phyloP scores from a whole-genome alignment of 2,888 invertebrate species.

The Hymenopus coronatus region DNA sequence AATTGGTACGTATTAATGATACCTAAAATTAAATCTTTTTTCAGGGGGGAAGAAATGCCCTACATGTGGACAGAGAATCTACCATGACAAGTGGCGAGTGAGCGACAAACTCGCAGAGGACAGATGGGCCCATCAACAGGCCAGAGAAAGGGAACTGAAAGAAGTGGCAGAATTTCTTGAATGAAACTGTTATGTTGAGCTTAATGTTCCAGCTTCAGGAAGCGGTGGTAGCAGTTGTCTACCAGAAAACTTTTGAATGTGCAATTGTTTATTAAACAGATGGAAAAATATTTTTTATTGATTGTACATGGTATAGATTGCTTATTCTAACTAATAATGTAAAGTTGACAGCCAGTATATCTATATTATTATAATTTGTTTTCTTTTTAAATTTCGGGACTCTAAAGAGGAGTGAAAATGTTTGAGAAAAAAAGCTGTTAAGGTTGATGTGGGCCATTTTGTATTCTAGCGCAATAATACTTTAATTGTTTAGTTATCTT shows the following conservation, averaged over 20 bases:
- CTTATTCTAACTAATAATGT: neutral
- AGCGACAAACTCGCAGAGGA: conserved; percentile 67
- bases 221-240: neutral
- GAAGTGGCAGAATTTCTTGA: conserved; percentile 73
- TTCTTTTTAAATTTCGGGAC: too few species aligned
- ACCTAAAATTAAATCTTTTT: conserved; percentile 13
- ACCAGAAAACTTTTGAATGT: neutral
- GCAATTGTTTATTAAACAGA: neutral
- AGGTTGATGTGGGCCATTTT: neutral
- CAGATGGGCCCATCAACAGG: conserved; percentile 76
- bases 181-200: conserved; percentile 38
- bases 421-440: neutral
- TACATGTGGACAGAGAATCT: conserved; percentile 62
- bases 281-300: neutral
- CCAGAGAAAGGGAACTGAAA: conserved; percentile 66
- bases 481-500: neutral
- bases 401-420: neutral
- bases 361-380: neutral
- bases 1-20: too few species aligned
- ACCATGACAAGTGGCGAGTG: conserved; percentile 71
- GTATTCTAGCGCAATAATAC: neutral
- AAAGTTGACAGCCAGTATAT: neutral
- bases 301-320: neutral
- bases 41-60: conserved; percentile 67
- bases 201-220: neutral